Percentiles rank a stretch among this genome's conserved stretches.
phyloP scores from a whole-genome alignment of 2,113 vertebrate species.

The Catharus bicknelli region DNA sequence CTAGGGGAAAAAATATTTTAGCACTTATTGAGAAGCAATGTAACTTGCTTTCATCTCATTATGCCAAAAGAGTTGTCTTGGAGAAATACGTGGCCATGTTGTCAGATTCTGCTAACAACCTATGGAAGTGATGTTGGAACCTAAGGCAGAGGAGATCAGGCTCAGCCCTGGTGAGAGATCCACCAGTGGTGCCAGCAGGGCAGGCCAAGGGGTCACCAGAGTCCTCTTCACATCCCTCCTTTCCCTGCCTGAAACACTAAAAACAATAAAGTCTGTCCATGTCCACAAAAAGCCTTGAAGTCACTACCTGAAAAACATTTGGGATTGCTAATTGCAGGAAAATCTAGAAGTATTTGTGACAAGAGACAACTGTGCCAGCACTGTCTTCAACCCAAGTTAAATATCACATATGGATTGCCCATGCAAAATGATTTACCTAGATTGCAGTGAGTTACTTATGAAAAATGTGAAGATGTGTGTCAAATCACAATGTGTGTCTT shows the following conservation, averaged over 20 bases:
- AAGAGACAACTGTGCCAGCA: not conserved
- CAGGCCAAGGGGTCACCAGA: not conserved
- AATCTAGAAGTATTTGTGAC: not conserved
- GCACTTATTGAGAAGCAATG: conserved; percentile 53
- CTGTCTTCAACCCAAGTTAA: not conserved
- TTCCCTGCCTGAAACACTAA: not conserved
- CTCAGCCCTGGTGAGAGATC: not conserved
- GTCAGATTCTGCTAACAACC: not conserved
- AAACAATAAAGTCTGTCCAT: not conserved
- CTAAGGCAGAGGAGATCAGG: not conserved
- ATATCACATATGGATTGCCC: not conserved
- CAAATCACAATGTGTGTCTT: conserved; percentile 9
- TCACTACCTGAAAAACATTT: not conserved
- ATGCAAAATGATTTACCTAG: not conserved
- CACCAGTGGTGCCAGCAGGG: not conserved
- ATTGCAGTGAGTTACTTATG: not conserved
- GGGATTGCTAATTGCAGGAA: not conserved
- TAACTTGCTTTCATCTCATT: conserved; percentile 16
- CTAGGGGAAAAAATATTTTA: conserved; percentile 49
- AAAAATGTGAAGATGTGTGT: conserved; percentile 40
- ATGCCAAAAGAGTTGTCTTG: not conserved
- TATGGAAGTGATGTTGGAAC: too few relatives aligned
- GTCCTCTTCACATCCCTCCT: not conserved
- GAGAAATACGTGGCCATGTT: not conserved
- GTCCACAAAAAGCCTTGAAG: not conserved